Evolutionary conservation across 2,888 invertebrate genomes (phyloP), one percentile per base, ranked within the genome.

Genomic region (Nomada fabriciana): DNA sequence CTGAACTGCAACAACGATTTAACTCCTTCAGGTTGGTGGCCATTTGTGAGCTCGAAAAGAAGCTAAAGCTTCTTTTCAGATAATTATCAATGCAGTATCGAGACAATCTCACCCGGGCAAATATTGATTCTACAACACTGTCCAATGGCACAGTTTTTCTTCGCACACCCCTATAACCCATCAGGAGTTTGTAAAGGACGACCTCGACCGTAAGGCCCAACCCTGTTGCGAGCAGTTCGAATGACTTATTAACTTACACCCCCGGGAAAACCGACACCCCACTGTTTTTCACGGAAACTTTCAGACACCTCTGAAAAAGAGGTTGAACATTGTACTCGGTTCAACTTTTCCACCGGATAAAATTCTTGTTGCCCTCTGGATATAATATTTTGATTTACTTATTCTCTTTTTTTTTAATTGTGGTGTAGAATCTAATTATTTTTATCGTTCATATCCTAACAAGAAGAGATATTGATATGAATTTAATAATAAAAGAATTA

Each of bases 181-280:
- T 50, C 64, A 69, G 13, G 59, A 47, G 57, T 50, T 69, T 25
- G 53, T 65, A n/a, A 69, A 81, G 81, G 78, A 74, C 53, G 69
- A 50, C 63, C 73, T 64, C 42, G 50, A n/a, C 60, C 55, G 59
- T 71, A 68, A 69, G 60, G 52, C 73, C 47, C 68, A 67, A 73
- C 69, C 50, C 65, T 59, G 63, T 72, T 77, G 77, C 59, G 64
- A 50, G 72, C 78, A 69, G 80, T 67, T 63, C 76, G 64, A 76
- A 76, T 83, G 84, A 88, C 84, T 90, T 88, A 88, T 89, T 86
- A 83, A 84, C 80, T 67, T 59, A 68, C 67, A 76, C 80, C 80
- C 85, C 36, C 50, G 74, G 86, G 85, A 79, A 65, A 75, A 79
- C 74, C 52, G 36, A 42, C 53, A 13, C 25, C 67, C 59, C 53